Conservation (phyloP, 1,140 invertebrate genomes). For the Phortica variegata region DNA sequence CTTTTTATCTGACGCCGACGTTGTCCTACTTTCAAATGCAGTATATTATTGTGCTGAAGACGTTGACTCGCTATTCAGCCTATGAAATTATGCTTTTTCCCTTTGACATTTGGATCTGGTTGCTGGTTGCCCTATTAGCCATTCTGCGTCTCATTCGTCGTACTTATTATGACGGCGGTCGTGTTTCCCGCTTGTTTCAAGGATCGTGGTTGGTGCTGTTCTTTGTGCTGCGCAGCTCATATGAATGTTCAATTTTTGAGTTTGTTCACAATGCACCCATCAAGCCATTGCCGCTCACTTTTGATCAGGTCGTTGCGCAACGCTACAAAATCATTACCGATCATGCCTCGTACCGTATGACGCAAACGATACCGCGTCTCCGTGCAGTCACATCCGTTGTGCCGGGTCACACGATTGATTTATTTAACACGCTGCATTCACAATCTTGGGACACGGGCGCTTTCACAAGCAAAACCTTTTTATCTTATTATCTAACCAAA, state of each 20-base stretch:
- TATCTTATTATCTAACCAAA: conserved; percentile 15
- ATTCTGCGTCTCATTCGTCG: background rate
- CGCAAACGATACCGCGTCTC: conserved; percentile 9
- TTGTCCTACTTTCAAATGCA: conserved; percentile 27
- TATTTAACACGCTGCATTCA: conserved; percentile 25
- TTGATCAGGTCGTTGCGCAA: conserved; percentile 12
- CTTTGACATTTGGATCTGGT: conserved; percentile 18
- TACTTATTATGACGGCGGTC: background rate
- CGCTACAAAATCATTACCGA: conserved; percentile 26
- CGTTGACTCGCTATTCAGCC: conserved; percentile 12
- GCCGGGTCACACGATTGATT: conserved; percentile 24
- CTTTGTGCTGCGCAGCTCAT: conserved; percentile 25
- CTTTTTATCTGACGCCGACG: conserved; percentile 12
- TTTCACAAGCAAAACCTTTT: conserved; percentile 22
- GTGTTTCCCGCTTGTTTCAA: background rate
- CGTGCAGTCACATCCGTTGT: background rate
- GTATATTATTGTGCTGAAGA: conserved; percentile 26
- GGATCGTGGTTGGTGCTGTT: conserved; percentile 20
- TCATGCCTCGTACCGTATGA: conserved; percentile 33
- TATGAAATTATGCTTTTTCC: conserved; percentile 42
- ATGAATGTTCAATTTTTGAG: conserved; percentile 33
- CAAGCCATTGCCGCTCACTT: conserved; percentile 25
- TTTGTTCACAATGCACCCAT: conserved; percentile 33
- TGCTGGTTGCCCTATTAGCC: conserved; percentile 9
- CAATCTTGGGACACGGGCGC: conserved; percentile 4